phyloP scores from a whole-genome alignment of 2,888 invertebrate genomes.

The Trypoxylon attenuatum region DNA sequence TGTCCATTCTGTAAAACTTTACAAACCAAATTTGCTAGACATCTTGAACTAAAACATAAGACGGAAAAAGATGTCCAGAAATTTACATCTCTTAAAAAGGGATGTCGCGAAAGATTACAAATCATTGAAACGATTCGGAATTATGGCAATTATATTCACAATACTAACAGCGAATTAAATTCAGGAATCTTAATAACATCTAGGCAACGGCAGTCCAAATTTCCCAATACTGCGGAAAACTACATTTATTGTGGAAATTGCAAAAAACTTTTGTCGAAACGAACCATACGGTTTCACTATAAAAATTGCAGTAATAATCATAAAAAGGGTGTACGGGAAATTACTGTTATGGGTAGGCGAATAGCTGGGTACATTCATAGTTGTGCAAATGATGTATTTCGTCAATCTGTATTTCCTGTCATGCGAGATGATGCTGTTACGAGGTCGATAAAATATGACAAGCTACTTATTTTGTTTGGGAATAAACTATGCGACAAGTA shows the following conservation, averaged over 20 bases:
- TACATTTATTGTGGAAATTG: slow-evolving; percentile 35
- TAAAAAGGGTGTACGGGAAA: slow-evolving; percentile 31
- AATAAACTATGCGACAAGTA: slow-evolving; percentile 39
- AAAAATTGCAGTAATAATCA: slow-evolving; percentile 28
- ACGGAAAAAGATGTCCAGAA: slow-evolving; percentile 38
- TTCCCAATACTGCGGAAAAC: slow-evolving; percentile 17
- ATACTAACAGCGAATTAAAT: slow-evolving; percentile 29
- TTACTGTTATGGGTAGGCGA: slow-evolving; percentile 29
- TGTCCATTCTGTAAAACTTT: slow-evolving; percentile 46
- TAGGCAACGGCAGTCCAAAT: slow-evolving; percentile 31
- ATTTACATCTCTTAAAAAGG: slow-evolving; percentile 27
- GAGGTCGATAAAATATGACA: slow-evolving; percentile 39
- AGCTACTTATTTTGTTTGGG: slow-evolving; percentile 37
- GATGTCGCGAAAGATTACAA: slow-evolving; percentile 10
- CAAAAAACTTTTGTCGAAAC: slow-evolving; percentile 37
- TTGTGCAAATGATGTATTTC: slow-evolving; percentile 17
- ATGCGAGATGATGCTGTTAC: slow-evolving; percentile 40
- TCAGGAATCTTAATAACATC: slow-evolving; percentile 37
- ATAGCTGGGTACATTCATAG: slow-evolving; percentile 37
- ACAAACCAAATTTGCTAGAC: too few species aligned
- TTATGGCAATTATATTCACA: slow-evolving; percentile 31
- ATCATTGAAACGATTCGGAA: slow-evolving; percentile 35
- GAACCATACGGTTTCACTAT: slow-evolving; percentile 40
- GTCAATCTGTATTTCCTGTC: slow-evolving; percentile 34
- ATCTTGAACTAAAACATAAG: too few species aligned